Conservation (phyloP, 1,140 invertebrate genomes). For the Leptinotarsa lineolata region DNA sequence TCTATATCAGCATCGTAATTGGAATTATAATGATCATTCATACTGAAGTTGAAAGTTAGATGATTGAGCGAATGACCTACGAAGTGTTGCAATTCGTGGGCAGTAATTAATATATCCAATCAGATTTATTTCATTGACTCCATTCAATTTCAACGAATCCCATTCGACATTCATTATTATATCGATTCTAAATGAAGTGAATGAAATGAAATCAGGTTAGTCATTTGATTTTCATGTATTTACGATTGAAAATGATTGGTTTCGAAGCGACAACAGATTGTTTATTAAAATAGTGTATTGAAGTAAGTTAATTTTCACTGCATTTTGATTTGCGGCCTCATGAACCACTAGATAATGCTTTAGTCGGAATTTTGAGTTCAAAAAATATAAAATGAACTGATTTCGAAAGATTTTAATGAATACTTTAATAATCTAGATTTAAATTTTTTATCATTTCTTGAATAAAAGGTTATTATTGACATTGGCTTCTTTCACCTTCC, state of each 20-base stretch:
- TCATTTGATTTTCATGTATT: not conserved
- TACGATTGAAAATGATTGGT: not conserved
- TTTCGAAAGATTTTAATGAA: too few species aligned
- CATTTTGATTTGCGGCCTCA: too few species aligned
- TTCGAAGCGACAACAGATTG: not conserved
- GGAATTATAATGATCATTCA: not conserved
- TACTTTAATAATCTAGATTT: too few species aligned
- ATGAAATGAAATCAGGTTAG: not conserved
- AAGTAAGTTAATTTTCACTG: too few species aligned
- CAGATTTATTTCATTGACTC: not conserved
- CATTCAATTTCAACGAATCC: not conserved
- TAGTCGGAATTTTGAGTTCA: too few species aligned
- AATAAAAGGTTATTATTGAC: too few species aligned
- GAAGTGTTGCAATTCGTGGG: not conserved
- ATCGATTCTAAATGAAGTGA: not conserved
- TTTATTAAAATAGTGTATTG: not conserved
- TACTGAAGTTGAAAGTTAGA: not conserved
- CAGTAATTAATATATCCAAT: not conserved
- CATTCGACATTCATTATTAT: not conserved
- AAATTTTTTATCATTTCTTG: too few species aligned
- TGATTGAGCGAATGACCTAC: conserved; percentile 1
- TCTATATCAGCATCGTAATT: too few species aligned
- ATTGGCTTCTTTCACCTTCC: too few species aligned
- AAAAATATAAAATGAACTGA: too few species aligned
- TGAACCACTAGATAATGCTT: too few species aligned